Conservation (phyloP, 2,888 invertebrate genomes). For the Leptura quadrifasciata region DNA sequence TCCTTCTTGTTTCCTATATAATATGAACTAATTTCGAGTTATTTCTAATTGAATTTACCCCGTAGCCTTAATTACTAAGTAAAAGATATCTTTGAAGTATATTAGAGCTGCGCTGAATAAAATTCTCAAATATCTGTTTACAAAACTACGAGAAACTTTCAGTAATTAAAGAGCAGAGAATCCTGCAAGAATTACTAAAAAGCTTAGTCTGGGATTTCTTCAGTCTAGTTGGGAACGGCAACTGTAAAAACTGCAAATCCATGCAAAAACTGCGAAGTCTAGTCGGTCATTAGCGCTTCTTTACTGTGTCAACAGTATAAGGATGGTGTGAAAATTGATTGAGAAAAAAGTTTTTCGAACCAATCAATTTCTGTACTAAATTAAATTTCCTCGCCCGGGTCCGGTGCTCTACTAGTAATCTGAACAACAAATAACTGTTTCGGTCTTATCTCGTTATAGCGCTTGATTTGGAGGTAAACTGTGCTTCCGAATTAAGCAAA, state of each 20-base stretch:
- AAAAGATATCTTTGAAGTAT: constrained; percentile 48
- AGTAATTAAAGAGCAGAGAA: constrained; percentile 54
- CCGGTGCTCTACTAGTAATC: constrained; percentile 33
- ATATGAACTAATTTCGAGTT: background rate
- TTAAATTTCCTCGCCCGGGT: constrained; percentile 42
- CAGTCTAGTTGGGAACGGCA: constrained; percentile 39
- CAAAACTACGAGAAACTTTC: constrained; percentile 50
- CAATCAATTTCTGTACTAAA: constrained; percentile 49
- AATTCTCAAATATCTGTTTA: constrained; percentile 53
- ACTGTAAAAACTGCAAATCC: constrained; percentile 49
- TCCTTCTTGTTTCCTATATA: background rate
- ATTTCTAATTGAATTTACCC: background rate
- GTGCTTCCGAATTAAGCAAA: too few relatives aligned
- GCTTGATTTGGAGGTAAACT: background rate
- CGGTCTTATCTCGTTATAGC: constrained; percentile 16
- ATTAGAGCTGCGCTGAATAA: constrained; percentile 40
- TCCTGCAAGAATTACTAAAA: constrained; percentile 52
- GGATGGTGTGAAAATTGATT: constrained; percentile 50
- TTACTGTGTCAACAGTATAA: constrained; percentile 54
- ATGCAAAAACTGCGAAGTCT: constrained; percentile 32
- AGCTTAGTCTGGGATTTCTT: constrained; percentile 44
- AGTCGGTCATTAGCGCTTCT: constrained; percentile 55
- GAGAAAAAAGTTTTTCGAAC: constrained; percentile 50
- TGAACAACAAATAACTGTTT: constrained; percentile 42
- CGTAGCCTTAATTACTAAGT: background rate